Base-by-base conservation (phyloP, 2,797 vertebrate genomes). In the Euthynnus affinis region DNA sequence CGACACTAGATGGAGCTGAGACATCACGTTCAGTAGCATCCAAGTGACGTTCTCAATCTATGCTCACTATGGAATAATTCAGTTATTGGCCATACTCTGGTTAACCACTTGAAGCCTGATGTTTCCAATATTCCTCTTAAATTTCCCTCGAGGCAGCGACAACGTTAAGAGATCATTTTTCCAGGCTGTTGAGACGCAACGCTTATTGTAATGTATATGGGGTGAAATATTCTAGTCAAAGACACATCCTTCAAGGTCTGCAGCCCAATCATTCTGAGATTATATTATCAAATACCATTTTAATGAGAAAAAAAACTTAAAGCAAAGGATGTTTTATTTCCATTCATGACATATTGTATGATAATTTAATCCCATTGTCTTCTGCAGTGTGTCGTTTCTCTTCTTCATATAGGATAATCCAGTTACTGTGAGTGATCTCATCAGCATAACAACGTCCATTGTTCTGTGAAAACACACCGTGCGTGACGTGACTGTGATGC, bases 1-100 rank as follows among this genome's bases (percentile, higher is more conserved):
- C 0, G 18, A 3, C 91, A 84, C 83, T 85, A 87, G 91, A 71
- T 89, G 86, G 90, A 1, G 85, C 32, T 66, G 25, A 51, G 22
- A 66, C 63, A 52, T 29, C 63, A 77, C 65, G 52, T 1, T 74
- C 37, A 20, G 1, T 69, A 66, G 1, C n/a, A 20, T 22, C n/a
- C 27, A 48, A n/a, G 7, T 49, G 1, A 12, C 40, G 44, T 32
- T 64, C 6, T 61, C 17, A 52, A 17, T 32, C 12, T 17, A 17
- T 17, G 20, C 37, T 74, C n/a, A 40, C 23, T 25, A 22, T 29
- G n/a, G 5, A 61, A 6, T 46, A 14, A n/a, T 25, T n/a, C 40
- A 27, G 52, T 51, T 58, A 23, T 37, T 34, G 8, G 6, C 10
- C 18, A 9, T n/a, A 20, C 17, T 18, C 18, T 9, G 18, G 18